Evolutionary conservation across 2,888 invertebrate genomes (phyloP), one percentile per base, ranked within the genome.

Genomic region (Mayetiola destructor): DNA sequence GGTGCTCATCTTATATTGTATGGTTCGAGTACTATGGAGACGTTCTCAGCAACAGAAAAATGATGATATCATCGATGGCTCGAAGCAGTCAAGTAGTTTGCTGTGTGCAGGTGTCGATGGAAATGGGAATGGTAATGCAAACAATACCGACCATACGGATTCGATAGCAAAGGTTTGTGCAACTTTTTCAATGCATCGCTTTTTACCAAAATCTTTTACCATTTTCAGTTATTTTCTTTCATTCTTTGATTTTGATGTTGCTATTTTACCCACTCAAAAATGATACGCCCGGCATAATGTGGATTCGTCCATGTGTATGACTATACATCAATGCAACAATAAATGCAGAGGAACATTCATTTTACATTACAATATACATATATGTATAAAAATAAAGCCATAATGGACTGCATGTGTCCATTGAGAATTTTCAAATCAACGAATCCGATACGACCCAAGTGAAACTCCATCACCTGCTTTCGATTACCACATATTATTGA

Each of bases 1-100:
- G 14, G 48, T 60, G 27, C 37, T 61, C 37, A 21, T 57, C 56
- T 56, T 56, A 35, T 59, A 58, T 55, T 59, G 59, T 55, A 36
- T 60, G 18, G 37, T 59, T 23, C 58, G 59, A 55, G 59, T 62
- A 35, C 61, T 59, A 57, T 53, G 56, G n/a, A 58, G 56, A 32
- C 42, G 56, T 27, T 53, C 30, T 29, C 53, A 53, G 18, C 42
- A 55, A 12, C 35, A 42, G 14, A 53, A 54, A 40, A 32, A 39
- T 23, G 55, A 56, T 23, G 57, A 59, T 36, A 56, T 36, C 21
- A 23, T 57, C n/a, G 55, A 57, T 54, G 52, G 54, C 48, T 56
- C 59, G 23, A 59, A 59, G 30, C 59, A 59, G 55, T 58, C 58
- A 2, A 56, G 53, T 23, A 56, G 56, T 27, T 39, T 58, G 16